phyloP scores from a whole-genome alignment of 1,140 invertebrate species.

The Chironomus striatipennis region DNA sequence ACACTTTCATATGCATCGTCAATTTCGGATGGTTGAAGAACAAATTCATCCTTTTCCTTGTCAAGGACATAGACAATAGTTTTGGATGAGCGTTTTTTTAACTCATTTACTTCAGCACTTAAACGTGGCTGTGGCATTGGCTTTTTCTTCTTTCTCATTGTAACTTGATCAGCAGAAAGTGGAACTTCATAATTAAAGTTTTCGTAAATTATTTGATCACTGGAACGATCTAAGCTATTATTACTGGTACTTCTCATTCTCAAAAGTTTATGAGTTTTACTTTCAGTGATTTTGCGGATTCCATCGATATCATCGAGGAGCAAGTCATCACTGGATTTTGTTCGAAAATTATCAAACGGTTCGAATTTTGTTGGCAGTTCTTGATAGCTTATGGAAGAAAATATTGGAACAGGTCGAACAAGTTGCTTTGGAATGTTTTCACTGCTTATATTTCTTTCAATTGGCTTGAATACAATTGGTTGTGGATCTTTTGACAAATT shows the following conservation, averaged over 20 bases:
- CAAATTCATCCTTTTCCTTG: conserved; percentile 22
- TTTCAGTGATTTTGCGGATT: background rate
- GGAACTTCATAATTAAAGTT: conserved; percentile 19
- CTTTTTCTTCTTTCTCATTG: conserved; percentile 13
- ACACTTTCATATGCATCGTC: background rate
- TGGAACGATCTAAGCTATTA: conserved; percentile 11
- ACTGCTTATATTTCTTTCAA: background rate
- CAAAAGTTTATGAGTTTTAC: background rate
- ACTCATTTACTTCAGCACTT: background rate
- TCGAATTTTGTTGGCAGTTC: background rate
- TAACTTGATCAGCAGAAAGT: background rate
- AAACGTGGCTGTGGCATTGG: conserved; percentile 23
- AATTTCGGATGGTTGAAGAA: background rate
- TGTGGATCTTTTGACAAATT: background rate
- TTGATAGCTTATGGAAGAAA: conserved; percentile 17
- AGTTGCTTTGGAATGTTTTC: background rate
- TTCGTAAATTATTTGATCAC: background rate
- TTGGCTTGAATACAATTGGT: background rate
- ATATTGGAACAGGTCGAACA: conserved; percentile 22
- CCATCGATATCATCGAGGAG: conserved; percentile 25
- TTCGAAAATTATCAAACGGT: background rate
- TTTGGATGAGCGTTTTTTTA: background rate
- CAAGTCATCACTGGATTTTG: conserved; percentile 23
- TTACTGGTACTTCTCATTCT: background rate
- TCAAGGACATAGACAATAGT: conserved; percentile 24